These are phyloP conservation scores for Phymorhynchus buccinoides DNA, from an alignment of 1,140 invertebrate species.

Conservation along the genomic window DNA sequence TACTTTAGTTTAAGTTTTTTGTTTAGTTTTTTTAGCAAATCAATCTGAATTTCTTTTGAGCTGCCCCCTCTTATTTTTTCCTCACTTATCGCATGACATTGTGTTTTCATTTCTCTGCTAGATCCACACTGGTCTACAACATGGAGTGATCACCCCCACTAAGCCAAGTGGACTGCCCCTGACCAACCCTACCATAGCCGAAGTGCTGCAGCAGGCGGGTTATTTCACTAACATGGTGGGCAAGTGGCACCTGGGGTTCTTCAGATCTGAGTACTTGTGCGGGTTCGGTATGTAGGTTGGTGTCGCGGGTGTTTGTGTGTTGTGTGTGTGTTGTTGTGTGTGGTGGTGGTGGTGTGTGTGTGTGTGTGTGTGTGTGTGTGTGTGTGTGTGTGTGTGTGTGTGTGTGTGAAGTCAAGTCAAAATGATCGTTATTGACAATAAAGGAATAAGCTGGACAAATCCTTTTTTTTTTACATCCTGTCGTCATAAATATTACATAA, in stretches of 20 bases:
- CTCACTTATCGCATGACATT: too few relatives aligned
- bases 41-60: too few relatives aligned
- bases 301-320: conserved; percentile 46
- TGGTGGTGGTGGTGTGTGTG: too few relatives aligned
- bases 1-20: too few relatives aligned
- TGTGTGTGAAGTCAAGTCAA: too few relatives aligned
- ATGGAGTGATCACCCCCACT: conserved; percentile 55
- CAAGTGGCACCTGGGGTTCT: conserved; percentile 71
- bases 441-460: too few relatives aligned
- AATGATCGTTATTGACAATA: too few relatives aligned
- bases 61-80: too few relatives aligned
- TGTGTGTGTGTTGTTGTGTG: background rate
- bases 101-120: too few relatives aligned
- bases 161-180: conserved; percentile 65
- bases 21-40: too few relatives aligned
- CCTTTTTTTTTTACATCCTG: too few relatives aligned
- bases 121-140: conserved; percentile 65
- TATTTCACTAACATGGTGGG: conserved; percentile 67
- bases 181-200: conserved; percentile 62
- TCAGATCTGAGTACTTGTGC: conserved; percentile 64
- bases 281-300: conserved; percentile 65
- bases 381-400: background rate
- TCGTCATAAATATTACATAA: too few relatives aligned
- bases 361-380: background rate
- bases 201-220: conserved; percentile 59